Evolutionary conservation across 2,888 invertebrate genomes (phyloP), one percentile per base, ranked within the genome.

Genomic region (Crematogaster levior): DNA sequence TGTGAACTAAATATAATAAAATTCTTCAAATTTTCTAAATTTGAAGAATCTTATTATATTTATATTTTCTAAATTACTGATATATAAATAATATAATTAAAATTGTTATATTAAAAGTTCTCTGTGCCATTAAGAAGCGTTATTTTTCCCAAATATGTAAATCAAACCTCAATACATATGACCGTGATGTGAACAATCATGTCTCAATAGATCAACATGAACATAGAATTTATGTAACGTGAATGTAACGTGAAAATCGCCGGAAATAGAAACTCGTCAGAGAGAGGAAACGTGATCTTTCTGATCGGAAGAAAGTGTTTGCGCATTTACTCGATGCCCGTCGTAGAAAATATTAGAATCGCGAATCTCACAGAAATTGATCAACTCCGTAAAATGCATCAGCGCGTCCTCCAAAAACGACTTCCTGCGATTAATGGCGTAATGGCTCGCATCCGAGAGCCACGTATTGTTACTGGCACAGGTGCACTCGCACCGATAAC

Each of bases 341-440:
- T 61, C 56, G 68, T 43, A 15, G 27, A 15, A 77, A 68, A 72
- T 34, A 51, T 73, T 80, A 56, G 65, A 40, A 81, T 77, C 56
- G 37, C 46, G 40, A 30, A 65, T 80, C 65, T 77, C 77, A 40
- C 40, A 68, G 68, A 84, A 60, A 63, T 37, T 24, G 24, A 63
- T 21, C 24, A 81, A 73, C 27, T 27, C 3, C 51, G 6, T 15
- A 37, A 75, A 63, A 53, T 73, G 68, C 81, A 70, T 66, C 51
- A 24, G 21, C 53, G 21, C 46, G 61, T 86, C 84, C 70, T 83
- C 61, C 65, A 82, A 84, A 88, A 72, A 70, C 37, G 63, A 81
- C 81, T 85, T 88, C 88, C 88, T 84, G 60, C 73, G 84, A 89
- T 89, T 87, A 89, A 70, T n/a, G 68, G 51, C 40, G 65, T 85